Percentiles rank a stretch among this genome's conserved stretches.
phyloP scores from a whole-genome alignment of 2,113 vertebrate genomes.

The Harpagus bidentatus region DNA sequence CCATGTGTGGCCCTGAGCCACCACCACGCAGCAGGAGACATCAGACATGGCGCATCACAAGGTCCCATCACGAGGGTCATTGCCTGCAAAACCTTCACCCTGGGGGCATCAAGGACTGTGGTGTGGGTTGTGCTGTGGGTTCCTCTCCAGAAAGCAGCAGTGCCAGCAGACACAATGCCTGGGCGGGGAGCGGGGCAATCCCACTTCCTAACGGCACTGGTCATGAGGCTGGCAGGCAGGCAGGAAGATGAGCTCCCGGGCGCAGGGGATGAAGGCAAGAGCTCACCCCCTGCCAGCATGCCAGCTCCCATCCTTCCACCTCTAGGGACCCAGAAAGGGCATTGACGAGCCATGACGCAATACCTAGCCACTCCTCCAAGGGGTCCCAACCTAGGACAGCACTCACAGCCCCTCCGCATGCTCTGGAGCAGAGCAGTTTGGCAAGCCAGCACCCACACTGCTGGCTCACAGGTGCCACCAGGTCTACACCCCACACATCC shows the following conservation, averaged over 20 bases:
- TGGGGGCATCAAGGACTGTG: rapidly evolving
- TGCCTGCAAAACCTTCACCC: no score
- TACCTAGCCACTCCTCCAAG: rapidly evolving
- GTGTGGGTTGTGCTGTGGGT: rapidly evolving
- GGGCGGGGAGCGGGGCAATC: not conserved
- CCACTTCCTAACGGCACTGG: not conserved
- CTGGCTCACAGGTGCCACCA: not conserved
- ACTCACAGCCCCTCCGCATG: not conserved
- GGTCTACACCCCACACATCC: no score
- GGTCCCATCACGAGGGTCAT: not conserved
- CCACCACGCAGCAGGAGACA: rapidly evolving
- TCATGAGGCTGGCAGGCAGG: not conserved
- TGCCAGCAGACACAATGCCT: rapidly evolving
- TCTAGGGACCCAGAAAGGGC: not conserved
- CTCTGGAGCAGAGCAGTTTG: not conserved
- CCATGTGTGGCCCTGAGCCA: not conserved
- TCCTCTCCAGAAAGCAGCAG: not conserved
- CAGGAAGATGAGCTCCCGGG: not conserved
- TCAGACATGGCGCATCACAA: rapidly evolving
- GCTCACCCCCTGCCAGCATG: not conserved
- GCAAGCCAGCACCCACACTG: not conserved
- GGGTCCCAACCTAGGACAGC: not conserved
- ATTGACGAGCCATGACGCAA: rapidly evolving
- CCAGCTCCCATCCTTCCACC: not conserved
- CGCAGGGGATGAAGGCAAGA: not conserved